Evolutionary conservation across 2,113 vertebrate genomes (phyloP), one percentile per base, ranked within the genome.

Genomic region (Hypocryptadius cinnamomeus): DNA sequence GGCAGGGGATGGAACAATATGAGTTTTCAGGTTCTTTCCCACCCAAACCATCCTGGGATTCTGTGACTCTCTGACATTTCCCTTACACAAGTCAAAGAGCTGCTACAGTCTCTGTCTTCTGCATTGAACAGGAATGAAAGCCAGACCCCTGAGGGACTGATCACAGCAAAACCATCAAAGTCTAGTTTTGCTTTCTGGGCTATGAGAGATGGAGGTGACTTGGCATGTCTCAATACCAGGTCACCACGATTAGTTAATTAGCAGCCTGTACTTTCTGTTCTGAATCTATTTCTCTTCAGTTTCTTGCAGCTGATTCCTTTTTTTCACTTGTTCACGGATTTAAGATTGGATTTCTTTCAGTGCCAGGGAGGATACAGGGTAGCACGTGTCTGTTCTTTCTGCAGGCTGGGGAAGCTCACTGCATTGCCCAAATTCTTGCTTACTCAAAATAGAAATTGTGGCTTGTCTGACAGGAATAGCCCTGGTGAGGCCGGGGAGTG

Each of bases 381-480:
- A 11, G n/a, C 63, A 44, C 8, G 2, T 6, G 45, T 3, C n/a
- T 60, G 45, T 69, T 40, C 61, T 5, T 2, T 42, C 77, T 68
- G 44, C 50, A 8, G 10, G 56, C 82, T 69, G 83, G 61, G 69
- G 61, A n/a, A 57, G 72, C 66, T 65, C 3, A 0, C 19, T 11
- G 48, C 88, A 37, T 71, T 84, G 69, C 80, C 89, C 48, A 16
- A 23, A 78, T 72, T 82, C 54, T 22, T 47, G 40, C 89, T 48
- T 8, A 3, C 94, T 61, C 78, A 15, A 25, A 94, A 94, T 95
- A 95, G 96, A 69, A 89, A 28, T 13, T 5, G 57, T 37, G 53
- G 33, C 80, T 89, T 45, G 45, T 79, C 70, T 81, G 84, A 40
- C 87, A 87, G 91, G 95, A 94, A 96, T 92, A 93, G 54, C 27